A percentile compares a stretch with the other conserved stretches of the same genome.
Evolutionary conservation across 2,113 vertebrate species (phyloP).

Genomic region (Ochotona princeps): DNA sequence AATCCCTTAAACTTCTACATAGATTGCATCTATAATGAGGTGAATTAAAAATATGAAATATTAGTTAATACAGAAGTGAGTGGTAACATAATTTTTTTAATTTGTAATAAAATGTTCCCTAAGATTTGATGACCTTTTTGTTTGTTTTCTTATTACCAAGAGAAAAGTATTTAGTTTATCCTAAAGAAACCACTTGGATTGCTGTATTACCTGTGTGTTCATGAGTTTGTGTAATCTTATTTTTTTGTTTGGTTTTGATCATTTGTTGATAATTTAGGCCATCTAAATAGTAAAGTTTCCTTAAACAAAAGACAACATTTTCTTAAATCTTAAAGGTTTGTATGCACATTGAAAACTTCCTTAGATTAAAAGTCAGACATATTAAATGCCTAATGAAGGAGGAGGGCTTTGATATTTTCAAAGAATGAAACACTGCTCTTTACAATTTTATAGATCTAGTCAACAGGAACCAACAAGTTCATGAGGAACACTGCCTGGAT

Average conservation of each 20-base stretch:
- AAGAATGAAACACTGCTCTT: conserved; percentile 26
- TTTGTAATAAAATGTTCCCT: not conserved
- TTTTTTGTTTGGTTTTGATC: not conserved
- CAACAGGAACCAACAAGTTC: conserved; percentile 13
- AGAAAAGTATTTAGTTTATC: not conserved
- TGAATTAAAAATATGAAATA: conserved; percentile 40
- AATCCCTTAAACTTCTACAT: not conserved
- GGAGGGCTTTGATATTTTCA: conserved; percentile 27
- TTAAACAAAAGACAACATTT: not conserved
- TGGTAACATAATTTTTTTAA: conserved; percentile 22
- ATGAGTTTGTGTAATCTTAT: not conserved
- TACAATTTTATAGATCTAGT: conserved; percentile 18
- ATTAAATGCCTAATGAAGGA: not conserved
- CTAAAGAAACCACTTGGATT: not conserved
- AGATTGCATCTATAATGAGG: not conserved
- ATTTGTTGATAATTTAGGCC: not conserved
- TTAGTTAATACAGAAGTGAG: conserved; percentile 15
- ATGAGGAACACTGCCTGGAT: not conserved
- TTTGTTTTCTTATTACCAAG: not conserved
- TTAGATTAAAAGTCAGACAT: not conserved
- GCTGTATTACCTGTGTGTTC: not conserved
- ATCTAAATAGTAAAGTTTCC: not conserved
- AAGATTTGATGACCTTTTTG: not conserved
- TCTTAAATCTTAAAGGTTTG: not conserved
- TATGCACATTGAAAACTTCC: not conserved